phyloP scores from a whole-genome alignment of 1,140 invertebrate species.

The Halesus radiatus region DNA sequence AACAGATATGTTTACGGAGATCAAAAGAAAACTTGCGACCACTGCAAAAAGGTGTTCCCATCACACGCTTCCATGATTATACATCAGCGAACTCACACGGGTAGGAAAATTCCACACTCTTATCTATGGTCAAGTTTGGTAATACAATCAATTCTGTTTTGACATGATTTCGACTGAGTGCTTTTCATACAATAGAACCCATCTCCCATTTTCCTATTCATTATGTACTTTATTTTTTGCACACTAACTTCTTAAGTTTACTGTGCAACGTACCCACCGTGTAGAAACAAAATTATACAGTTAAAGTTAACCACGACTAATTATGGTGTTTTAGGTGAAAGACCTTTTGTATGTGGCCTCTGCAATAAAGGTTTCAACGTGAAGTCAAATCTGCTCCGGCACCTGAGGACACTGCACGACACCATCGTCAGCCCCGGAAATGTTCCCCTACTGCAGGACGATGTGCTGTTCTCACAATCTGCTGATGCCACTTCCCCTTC shows the following conservation, averaged over 20 bases:
- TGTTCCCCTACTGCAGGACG: slow-evolving; percentile 55
- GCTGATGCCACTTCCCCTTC: slow-evolving; percentile 47
- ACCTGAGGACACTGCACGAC: slow-evolving; percentile 80
- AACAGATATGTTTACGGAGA: slow-evolving; percentile 72
- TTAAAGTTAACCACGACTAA: too few relatives aligned
- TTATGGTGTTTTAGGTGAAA: slow-evolving; percentile 66
- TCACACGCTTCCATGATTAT: slow-evolving; percentile 84
- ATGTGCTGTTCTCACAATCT: slow-evolving; percentile 36
- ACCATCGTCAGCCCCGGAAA: slow-evolving; percentile 69
- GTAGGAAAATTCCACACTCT: slow-evolving; percentile 59
- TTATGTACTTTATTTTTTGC: too few relatives aligned
- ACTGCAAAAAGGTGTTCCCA: slow-evolving; percentile 82
- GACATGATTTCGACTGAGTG: too few relatives aligned
- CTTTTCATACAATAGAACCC: too few relatives aligned
- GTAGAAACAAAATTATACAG: too few relatives aligned
- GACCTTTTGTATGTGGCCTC: slow-evolving; percentile 79
- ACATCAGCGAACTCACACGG: slow-evolving; percentile 79
- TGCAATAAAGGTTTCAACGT: slow-evolving; percentile 85
- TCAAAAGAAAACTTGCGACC: slow-evolving; percentile 78
- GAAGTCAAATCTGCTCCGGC: slow-evolving; percentile 81
- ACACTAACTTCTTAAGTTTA: too few relatives aligned
- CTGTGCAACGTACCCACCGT: too few relatives aligned
- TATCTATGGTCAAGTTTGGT: too few relatives aligned
- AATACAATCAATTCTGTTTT: too few relatives aligned
- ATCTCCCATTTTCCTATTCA: too few relatives aligned